Evolutionary conservation across 1,140 invertebrate species (phyloP).

Genomic region (Drosophila oshimai): DNA sequence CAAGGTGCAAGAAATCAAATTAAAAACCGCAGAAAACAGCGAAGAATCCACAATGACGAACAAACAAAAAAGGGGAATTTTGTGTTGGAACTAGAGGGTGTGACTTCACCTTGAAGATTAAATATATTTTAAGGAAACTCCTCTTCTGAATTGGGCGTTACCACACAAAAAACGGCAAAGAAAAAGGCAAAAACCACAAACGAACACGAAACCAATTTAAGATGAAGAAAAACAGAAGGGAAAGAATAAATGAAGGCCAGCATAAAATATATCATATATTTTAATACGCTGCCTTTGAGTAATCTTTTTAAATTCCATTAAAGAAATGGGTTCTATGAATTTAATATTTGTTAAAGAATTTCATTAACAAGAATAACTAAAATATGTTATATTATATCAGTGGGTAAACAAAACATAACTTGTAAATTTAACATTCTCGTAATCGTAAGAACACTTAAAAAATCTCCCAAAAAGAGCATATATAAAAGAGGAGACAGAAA

Average conservation of each 20-base stretch:
- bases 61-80: neutral
- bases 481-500: neutral
- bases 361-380: too few relatives aligned
- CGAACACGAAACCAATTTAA: conserved; percentile 71
- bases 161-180: neutral
- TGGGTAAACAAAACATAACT: too few relatives aligned
- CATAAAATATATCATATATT: too few relatives aligned
- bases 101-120: neutral
- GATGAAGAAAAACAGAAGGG: neutral
- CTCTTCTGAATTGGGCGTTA: conserved; percentile 9
- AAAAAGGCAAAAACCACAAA: neutral
- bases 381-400: too few relatives aligned
- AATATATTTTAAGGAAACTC: neutral
- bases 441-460: too few relatives aligned
- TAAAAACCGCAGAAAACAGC: conserved; percentile 25
- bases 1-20: conserved; percentile 63
- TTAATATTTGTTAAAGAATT: too few relatives aligned
- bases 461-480: neutral
- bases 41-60: neutral
- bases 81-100: neutral
- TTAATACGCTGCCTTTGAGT: neutral
- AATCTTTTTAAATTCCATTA: too few relatives aligned
- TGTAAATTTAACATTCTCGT: too few relatives aligned
- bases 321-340: too few relatives aligned
- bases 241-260: neutral